Conservation (phyloP, 2,113 vertebrate genomes). For the Etheostoma spectabile region DNA sequence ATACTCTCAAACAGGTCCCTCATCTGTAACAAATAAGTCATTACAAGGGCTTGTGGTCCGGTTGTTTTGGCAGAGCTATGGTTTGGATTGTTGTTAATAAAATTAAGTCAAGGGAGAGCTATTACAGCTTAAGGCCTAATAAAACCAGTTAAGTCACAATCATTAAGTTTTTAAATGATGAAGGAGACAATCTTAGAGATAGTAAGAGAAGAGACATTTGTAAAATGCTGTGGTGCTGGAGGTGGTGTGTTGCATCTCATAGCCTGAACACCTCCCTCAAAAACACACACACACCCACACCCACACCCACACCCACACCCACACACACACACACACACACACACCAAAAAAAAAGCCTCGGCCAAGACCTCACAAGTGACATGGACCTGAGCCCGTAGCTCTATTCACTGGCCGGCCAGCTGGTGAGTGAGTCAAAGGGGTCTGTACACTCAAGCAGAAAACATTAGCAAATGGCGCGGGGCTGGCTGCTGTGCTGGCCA, state of each 20-base stretch:
- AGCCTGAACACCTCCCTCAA: not conserved
- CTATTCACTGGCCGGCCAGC: conserved; percentile 96
- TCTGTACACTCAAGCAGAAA: conserved; percentile 89
- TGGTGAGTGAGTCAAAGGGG: conserved; percentile 96
- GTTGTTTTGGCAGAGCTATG: conserved; percentile 14
- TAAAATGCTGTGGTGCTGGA: conserved; percentile 86
- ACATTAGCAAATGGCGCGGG: conserved; percentile 81
- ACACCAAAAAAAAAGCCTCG: conserved; percentile 77
- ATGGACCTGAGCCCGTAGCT: conserved; percentile 91
- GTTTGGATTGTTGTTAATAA: conserved; percentile 11
- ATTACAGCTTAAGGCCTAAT: not conserved
- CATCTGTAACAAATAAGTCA: conserved; percentile 65
- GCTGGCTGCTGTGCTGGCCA: conserved; percentile 69
- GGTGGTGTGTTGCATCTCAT: conserved; percentile 61
- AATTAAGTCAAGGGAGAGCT: not conserved
- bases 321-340: conserved; percentile 79
- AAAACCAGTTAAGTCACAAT: not conserved
- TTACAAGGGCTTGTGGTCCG: conserved; percentile 10
- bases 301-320: conserved; percentile 70
- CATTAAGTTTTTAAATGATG: not conserved
- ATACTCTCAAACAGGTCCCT: conserved; percentile 60
- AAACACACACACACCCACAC: conserved; percentile 66
- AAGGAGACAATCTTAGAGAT: not conserved
- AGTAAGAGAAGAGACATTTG: conserved; percentile 73
- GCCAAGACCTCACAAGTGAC: conserved; percentile 99